These are phyloP conservation scores for Dinomys branickii DNA, from an alignment of 2,113 vertebrate species.

Conservation along the genomic window DNA sequence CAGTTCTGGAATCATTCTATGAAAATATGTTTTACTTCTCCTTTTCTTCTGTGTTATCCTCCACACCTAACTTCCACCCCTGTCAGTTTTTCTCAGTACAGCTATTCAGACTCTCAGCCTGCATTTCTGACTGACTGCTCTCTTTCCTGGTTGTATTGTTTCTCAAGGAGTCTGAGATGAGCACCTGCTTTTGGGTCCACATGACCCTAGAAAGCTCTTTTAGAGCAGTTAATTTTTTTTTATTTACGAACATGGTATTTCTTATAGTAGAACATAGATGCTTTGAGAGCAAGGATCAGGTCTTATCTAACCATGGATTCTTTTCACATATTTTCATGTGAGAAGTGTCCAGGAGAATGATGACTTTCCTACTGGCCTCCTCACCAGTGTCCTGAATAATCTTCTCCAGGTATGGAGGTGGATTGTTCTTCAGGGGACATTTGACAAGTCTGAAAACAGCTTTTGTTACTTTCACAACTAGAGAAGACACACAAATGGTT, in stretches of 20 bases:
- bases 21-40: background rate
- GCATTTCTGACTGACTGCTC: background rate
- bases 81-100: background rate
- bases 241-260: background rate
- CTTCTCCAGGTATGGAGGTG: background rate
- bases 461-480: background rate
- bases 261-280: background rate
- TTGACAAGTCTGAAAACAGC: background rate
- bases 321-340: background rate
- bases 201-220: background rate
- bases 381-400: background rate
- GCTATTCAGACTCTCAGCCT: background rate
- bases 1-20: background rate
- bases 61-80: background rate
- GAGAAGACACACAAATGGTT: accelerated
- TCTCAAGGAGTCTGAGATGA: background rate
- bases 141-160: background rate
- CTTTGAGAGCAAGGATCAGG: background rate
- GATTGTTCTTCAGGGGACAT: background rate
- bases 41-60: background rate
- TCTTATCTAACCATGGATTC: background rate
- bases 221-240: background rate
- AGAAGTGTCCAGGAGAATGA: background rate
- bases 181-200: accelerated
- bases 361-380: background rate